phyloP scores from a whole-genome alignment of 2,888 invertebrate genomes.

The Polymixis flavicincta region DNA sequence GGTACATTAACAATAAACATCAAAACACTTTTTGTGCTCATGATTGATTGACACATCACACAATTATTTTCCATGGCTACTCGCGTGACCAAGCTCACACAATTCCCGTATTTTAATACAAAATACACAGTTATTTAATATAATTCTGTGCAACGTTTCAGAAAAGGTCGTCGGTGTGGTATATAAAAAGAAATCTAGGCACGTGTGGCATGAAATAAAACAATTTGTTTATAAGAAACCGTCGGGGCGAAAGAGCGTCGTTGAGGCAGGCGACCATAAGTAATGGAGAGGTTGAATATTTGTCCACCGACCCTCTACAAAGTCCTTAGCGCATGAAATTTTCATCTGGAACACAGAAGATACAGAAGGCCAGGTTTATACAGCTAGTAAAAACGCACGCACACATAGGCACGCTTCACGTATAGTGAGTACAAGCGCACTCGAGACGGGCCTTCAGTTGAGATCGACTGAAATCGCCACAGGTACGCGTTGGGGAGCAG shows the following conservation, averaged over 20 bases:
- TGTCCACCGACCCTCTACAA: constrained; percentile 73
- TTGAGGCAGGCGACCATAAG: constrained; percentile 74
- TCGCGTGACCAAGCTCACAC: constrained; percentile 60
- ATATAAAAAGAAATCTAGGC: constrained; percentile 58
- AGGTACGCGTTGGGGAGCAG: too few relatives aligned
- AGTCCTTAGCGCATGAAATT: constrained; percentile 81
- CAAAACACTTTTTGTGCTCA: constrained; percentile 55
- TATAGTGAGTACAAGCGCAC: neutral
- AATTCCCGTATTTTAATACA: constrained; percentile 47
- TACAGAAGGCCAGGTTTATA: constrained; percentile 3
- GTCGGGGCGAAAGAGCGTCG: constrained; percentile 68
- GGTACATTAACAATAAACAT: constrained; percentile 47
- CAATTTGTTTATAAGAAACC: constrained; percentile 75
- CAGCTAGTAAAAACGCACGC: neutral
- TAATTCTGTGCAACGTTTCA: constrained; percentile 53
- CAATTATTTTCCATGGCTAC: constrained; percentile 58
- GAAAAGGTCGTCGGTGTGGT: constrained; percentile 56
- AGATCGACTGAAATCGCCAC: neutral
- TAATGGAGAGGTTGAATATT: constrained; percentile 82
- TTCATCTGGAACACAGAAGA: constrained; percentile 68
- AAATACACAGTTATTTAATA: constrained; percentile 54
- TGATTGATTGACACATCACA: constrained; percentile 64
- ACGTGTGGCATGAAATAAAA: constrained; percentile 70
- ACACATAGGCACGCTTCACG: neutral
- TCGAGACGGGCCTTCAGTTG: neutral